Base-by-base conservation (phyloP, 2,113 vertebrate genomes). In the Pongo abelii region DNA sequence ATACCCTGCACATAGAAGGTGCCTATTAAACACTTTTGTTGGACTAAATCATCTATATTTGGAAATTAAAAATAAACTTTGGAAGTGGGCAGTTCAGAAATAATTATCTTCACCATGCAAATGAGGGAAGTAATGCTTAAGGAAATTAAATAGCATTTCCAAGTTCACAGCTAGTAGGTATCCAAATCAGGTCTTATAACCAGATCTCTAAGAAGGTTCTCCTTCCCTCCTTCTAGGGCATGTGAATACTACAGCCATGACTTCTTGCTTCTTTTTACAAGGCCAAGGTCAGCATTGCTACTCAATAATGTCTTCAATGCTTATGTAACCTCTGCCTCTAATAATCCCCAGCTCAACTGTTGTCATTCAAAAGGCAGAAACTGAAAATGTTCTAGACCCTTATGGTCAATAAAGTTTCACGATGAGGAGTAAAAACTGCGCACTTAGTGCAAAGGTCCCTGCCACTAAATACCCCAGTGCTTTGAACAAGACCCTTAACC, bases 301-400 rank as follows among this genome's bases (percentile, higher is more conserved):
- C 89, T 97, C 78, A 95, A 86, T 93, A 91, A 96, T 91, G 69
- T 87, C 67, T 93, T 89, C 96, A 84, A 48, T 94, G 74, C 57
- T 89, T 92, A 70, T 18, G 14, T 91, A 97, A 93, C 74, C 81
- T 93, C 86, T 96, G 91, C 46, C 83, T 83, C 93, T 72, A 93
- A 89, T 92, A 94, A 95, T 74, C 48, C 88, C 57, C 4, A 84
- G 80, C 57, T 91, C 59, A 35, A 79, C 91, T 84, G 69, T 80
- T 93, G 61, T 75, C 93, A 95, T 84, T 94, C 13, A 91, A 96
- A 74, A 91, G 55, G 38, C n/a, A 93, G 78, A 86, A 43, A 70
- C 69, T 35, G 67, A 96, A 93, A 92, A 74, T 11, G 16, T 74
- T 91, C 61, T 25, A 10, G 61, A 95, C 4, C 8, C 59, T 69